Percentiles rank a stretch among this genome's conserved stretches.
Evolutionary conservation across 92 coral and sea anemone species (phyloP).

Genomic region (Micromussa lordhowensis): DNA sequence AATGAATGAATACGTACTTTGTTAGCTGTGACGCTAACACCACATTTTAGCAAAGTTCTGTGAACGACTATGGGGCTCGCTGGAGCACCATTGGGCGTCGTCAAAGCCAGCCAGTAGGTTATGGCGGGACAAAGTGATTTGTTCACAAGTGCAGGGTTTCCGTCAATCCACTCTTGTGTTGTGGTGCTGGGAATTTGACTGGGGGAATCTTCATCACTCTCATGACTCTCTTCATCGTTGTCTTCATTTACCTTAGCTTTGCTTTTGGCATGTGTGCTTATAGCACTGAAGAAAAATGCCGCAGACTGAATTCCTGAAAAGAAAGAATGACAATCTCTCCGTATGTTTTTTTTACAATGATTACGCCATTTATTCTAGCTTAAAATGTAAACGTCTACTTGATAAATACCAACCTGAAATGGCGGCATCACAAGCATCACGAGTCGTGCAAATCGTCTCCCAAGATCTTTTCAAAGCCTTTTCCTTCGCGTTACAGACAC

Average conservation of each 20-base stretch:
- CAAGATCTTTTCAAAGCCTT: neutral
- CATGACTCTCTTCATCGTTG: neutral
- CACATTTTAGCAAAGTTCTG: slow-evolving; percentile 1
- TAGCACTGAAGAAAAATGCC: neutral
- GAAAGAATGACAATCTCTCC: too few species aligned
- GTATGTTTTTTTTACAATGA: too few species aligned
- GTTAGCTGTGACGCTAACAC: slow-evolving; percentile 7
- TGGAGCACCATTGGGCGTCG: slow-evolving; percentile 30
- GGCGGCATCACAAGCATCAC: neutral
- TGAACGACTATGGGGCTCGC: slow-evolving; percentile 21
- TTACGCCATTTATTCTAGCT: neutral
- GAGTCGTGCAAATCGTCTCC: neutral
- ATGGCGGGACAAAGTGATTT: slow-evolving; percentile 1
- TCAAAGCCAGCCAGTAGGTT: too few species aligned
- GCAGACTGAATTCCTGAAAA: neutral
- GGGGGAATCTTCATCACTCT: neutral
- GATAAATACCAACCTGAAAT: neutral
- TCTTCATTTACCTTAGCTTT: neutral
- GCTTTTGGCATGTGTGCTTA: too few species aligned
- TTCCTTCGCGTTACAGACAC: neutral
- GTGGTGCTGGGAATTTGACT: neutral
- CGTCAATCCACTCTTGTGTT: slow-evolving; percentile 4
- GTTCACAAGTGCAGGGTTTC: neutral
- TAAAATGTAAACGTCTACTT: neutral
- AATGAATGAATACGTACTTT: slow-evolving; percentile 13